phyloP scores from a whole-genome alignment of 2,797 vertebrate genomes.

The Urocyon cinereoargenteus region DNA sequence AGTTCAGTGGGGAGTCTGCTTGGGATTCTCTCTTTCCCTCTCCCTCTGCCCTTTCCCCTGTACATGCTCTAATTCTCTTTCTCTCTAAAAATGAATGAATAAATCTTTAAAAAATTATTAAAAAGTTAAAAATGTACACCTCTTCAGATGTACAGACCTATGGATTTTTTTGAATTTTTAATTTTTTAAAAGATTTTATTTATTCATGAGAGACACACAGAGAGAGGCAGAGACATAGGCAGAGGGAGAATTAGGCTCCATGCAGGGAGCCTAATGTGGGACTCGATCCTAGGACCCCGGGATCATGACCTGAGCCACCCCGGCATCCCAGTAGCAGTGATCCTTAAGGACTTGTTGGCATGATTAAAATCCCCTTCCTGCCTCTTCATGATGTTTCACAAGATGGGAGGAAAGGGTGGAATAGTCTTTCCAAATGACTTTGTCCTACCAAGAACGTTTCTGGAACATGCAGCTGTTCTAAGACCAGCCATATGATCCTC shows the following conservation, averaged over 20 bases:
- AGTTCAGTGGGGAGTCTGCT: not conserved
- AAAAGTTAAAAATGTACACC: not conserved
- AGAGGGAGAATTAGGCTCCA: too few relatives aligned
- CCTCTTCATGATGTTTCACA: not conserved
- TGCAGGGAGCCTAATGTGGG: too few relatives aligned
- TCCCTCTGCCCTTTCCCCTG: not conserved
- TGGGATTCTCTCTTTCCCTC: not conserved
- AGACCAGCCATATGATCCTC: accelerated
- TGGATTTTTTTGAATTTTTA: not conserved
- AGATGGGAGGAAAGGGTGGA: not conserved
- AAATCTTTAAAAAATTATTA: not conserved
- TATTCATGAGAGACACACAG: too few relatives aligned
- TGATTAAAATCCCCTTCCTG: not conserved
- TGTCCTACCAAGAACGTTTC: too few relatives aligned
- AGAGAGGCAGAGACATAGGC: too few relatives aligned
- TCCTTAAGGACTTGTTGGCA: not conserved
- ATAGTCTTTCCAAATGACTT: not conserved
- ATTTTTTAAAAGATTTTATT: too few relatives aligned
- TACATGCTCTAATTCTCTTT: not conserved
- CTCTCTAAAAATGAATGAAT: not conserved
- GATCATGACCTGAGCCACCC: too few relatives aligned
- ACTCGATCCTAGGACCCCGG: too few relatives aligned
- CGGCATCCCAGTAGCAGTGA: too few relatives aligned
- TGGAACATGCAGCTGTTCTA: not conserved
- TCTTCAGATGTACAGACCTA: not conserved